Evolutionary conservation across 1,140 invertebrate species (phyloP).

Genomic region (Sinonovacula constricta): DNA sequence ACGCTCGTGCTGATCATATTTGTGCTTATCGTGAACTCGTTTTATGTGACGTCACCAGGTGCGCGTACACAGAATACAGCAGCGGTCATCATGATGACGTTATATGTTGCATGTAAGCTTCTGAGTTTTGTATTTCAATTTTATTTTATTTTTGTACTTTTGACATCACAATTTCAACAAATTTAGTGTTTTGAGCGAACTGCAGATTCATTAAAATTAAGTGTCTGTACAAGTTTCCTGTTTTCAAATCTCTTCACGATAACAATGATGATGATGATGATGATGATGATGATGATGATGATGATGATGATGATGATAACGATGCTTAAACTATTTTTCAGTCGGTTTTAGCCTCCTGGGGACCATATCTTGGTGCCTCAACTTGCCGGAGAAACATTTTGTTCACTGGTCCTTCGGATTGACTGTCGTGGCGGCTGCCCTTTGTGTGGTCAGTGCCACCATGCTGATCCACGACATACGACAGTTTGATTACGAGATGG

Average conservation of each 20-base stretch:
- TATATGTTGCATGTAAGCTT: slow-evolving; percentile 29
- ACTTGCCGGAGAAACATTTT: slow-evolving; percentile 11
- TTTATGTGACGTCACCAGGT: slow-evolving; percentile 27
- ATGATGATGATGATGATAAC: not conserved
- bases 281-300: slow-evolving; percentile 9
- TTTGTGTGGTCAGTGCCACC: slow-evolving; percentile 9
- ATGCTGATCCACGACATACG: slow-evolving; percentile 36
- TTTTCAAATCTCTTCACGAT: not conserved
- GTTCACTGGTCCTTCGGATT: slow-evolving; percentile 38
- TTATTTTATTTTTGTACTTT: too few species aligned
- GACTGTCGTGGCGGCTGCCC: not conserved
- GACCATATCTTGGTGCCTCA: slow-evolving; percentile 9
- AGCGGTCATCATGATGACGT: slow-evolving; percentile 23
- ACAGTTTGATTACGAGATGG: slow-evolving; percentile 26
- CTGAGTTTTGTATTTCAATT: too few species aligned
- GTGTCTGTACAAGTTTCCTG: too few species aligned
- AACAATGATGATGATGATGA: not conserved
- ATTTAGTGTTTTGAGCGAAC: too few species aligned
- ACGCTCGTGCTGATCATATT: not conserved
- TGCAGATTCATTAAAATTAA: too few species aligned
- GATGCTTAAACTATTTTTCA: not conserved
- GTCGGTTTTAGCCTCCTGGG: slow-evolving; percentile 10
- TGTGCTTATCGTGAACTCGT: not conserved
- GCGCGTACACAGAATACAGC: slow-evolving; percentile 28
- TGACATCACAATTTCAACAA: too few species aligned